A percentile compares a stretch with the other conserved stretches of the same genome.
These are phyloP conservation scores for Lymantria monacha DNA, from an alignment of 2,888 invertebrate species.

Conservation along the genomic window DNA sequence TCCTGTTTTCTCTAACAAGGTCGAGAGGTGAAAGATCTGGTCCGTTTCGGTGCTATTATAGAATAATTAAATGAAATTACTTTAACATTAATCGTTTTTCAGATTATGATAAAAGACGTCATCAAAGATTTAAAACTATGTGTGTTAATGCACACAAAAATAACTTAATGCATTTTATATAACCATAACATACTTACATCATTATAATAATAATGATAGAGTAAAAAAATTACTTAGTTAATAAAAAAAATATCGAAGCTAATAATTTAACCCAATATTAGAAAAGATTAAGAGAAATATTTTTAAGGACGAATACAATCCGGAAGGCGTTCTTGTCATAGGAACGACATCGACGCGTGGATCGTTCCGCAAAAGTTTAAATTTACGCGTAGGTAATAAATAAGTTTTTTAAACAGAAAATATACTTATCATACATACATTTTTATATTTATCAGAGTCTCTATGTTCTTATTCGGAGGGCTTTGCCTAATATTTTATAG, in stretches of 20 bases:
- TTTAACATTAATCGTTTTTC: constrained; percentile 21
- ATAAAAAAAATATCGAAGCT: no score
- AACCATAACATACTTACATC: not conserved
- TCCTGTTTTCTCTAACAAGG: constrained; percentile 52
- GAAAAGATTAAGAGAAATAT: not conserved
- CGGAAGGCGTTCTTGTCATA: constrained; percentile 5
- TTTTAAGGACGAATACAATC: not conserved
- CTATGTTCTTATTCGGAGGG: no score
- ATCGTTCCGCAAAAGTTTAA: not conserved
- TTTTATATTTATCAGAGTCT: no score
- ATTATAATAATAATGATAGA: not conserved
- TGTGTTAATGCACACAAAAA: not conserved
- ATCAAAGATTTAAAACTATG: not conserved
- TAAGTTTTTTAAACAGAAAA: no score
- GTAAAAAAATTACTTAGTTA: no score
- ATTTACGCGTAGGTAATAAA: no score
- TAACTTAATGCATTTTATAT: not conserved
- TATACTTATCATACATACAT: no score
- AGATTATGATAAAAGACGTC: constrained; percentile 6
- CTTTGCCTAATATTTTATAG: no score
- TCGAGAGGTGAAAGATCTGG: constrained; percentile 45
- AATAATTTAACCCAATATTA: no score
- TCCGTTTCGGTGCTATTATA: constrained; percentile 12
- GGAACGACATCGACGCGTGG: constrained; percentile 14
- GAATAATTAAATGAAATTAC: constrained; percentile 17